Conservation (phyloP, 1,140 invertebrate species). For the Gryllus bimaculatus region DNA sequence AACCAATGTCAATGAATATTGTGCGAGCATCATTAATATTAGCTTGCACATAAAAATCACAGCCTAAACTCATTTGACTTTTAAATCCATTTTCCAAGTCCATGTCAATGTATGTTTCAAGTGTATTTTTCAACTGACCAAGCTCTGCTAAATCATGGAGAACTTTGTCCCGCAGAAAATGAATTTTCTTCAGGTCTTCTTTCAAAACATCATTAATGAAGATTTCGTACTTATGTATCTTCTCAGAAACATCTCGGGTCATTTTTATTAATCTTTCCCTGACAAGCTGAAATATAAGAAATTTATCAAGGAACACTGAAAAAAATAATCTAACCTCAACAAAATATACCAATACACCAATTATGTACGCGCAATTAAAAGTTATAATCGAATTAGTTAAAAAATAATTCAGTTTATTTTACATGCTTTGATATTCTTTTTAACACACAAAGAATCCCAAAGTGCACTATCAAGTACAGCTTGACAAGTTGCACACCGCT, state of each 20-base stretch:
- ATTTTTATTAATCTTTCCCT: neutral
- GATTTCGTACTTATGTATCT: conserved; percentile 40
- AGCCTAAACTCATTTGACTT: conserved; percentile 68
- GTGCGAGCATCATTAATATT: conserved; percentile 54
- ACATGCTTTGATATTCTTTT: too few species aligned
- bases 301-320: too few species aligned
- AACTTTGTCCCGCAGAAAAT: conserved; percentile 47
- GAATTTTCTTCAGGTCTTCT: conserved; percentile 48
- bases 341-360: too few species aligned
- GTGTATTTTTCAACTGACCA: conserved; percentile 54
- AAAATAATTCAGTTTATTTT: too few species aligned
- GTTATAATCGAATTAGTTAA: too few species aligned
- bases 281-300: too few species aligned
- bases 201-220: conserved; percentile 59
- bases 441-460: too few species aligned
- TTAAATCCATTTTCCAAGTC: conserved; percentile 51
- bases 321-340: too few species aligned
- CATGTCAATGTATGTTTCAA: conserved; percentile 44
- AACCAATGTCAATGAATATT: conserved; percentile 64
- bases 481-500: too few species aligned
- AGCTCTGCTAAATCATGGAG: conserved; percentile 64
- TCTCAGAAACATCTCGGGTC: conserved; percentile 27
- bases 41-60: conserved; percentile 64
- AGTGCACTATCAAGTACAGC: too few species aligned
- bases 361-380: too few species aligned